Evolutionary conservation across 1,140 invertebrate species (phyloP), one percentile per base, ranked within the genome.

Genomic region (Phymorhynchus buccinoides): DNA sequence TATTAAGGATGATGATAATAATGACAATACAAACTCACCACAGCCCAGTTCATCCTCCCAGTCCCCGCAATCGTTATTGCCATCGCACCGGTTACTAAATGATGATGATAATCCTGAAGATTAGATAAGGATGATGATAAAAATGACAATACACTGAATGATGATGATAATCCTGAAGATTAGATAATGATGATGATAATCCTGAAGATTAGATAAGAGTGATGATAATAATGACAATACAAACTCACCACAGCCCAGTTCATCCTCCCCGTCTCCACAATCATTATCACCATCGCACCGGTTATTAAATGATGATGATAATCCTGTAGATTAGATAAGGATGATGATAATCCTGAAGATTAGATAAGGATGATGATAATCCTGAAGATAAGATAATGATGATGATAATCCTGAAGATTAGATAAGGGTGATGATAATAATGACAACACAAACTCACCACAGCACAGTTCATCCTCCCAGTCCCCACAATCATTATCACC

Each of bases 211-310:
- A n/a, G n/a, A n/a, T n/a, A 66, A 16, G 56, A 66, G 30, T 66
- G 56, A 66, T n/a, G 30, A 66, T n/a, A 66, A 30, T n/a, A 66
- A 66, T n/a, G 56, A 16, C 16, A 18, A 66, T n/a, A 30, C 16
- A n/a, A 18, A 83, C 89, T 84, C 85, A 93, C 92, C 90, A 90
- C 92, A 93, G 30, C 89, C 87, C 27, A 88, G 84, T 88, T 93
- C 93, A 88, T 93, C 93, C 79, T 92, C 90, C 84, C 91, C 89
- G 84, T 92, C 90, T 37, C 89, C 89, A 87, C 92, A 93, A 87
- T 93, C 92, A 80, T 91, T 91, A 16, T 91, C 88, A 39, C 89
- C 87, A 87, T 93, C 92, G 87, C 93, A 93, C 30, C 86, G 86
- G 81, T 88, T n/a, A 66, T 18, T 18, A 66, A 18, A 18, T n/a